Base-by-base conservation (phyloP, 2,113 vertebrate species). In the Rallus limicola region DNA sequence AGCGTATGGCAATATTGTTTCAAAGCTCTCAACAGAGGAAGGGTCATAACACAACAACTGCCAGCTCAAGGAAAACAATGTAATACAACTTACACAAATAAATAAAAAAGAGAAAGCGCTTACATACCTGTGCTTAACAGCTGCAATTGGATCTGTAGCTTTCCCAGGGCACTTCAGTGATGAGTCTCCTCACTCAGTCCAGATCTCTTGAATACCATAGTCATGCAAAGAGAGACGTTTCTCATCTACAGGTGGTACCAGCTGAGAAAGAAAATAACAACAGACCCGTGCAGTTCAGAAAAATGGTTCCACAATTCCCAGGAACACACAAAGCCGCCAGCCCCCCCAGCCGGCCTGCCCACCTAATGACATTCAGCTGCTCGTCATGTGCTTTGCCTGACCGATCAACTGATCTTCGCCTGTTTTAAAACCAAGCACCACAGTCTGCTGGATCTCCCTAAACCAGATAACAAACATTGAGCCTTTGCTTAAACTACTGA, bases 311-410 rank as follows among this genome's bases (percentile, higher is more conserved):
- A 82, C 95, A 92, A 92, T 74, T 88, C 28, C 1, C 93, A 82
- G 24, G 65, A 81, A 31, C 42, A 31, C 4, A 29, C 83, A 91
- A 86, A 88, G 58, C 92, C 86, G 88, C 63, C 88, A 74, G 89
- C 72, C 87, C 86, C 67, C 90, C 79, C 38, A 96, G 88, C 83
- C 81, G 82, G 91, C 91, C 96, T 96, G 82, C 88, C 96, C 93
- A 95, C 96, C 86, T 98, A 98, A 98, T 98, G 95, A 98, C 96
- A 95, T 92, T 99, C 99, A 99, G 98, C 98, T 98, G 99, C 96
- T 97, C 48, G 97, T 99, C 99, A 98, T 98, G 98, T 98, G 99
- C 96, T 92, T 93, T 75, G 82, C 44, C 88, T 93, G 92, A 75
- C 86, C 3, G 86, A 97, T 98, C 98, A 98, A 98, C 93, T 98